Percentiles rank a stretch among this genome's conserved stretches.
These are phyloP conservation scores for Punctoribates punctum DNA, from an alignment of 2,888 invertebrate genomes.

Conservation along the genomic window DNA sequence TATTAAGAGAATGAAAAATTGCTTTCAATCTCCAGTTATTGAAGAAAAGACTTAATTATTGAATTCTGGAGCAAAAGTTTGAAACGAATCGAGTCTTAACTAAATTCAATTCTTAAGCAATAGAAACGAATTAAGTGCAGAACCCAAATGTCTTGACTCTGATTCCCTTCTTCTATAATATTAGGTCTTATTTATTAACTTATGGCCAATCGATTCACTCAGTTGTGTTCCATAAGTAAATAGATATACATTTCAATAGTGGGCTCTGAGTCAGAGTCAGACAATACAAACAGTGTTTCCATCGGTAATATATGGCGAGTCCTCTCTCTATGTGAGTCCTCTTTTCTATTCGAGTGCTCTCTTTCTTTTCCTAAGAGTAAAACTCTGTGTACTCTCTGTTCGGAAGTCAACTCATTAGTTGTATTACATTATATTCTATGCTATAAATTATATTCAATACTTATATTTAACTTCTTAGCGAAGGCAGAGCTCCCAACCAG, in stretches of 20 bases:
- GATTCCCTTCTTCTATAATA: not conserved
- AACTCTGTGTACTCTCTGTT: too few species aligned
- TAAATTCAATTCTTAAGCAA: conserved; percentile 14
- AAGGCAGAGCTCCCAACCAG: too few species aligned
- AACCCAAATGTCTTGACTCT: not conserved
- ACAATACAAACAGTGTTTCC: not conserved
- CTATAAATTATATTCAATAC: too few species aligned
- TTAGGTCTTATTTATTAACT: conserved; percentile 10
- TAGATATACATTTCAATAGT: not conserved
- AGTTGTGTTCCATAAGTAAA: not conserved
- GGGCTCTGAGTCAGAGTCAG: too few species aligned
- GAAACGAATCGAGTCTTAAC: not conserved
- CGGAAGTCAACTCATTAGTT: too few species aligned
- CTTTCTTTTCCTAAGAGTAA: too few species aligned
- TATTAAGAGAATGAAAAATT: conserved; percentile 1
- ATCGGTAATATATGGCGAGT: too few species aligned
- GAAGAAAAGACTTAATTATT: not conserved
- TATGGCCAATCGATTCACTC: not conserved
- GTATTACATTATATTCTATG: too few species aligned
- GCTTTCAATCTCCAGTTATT: not conserved
- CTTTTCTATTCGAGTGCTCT: too few species aligned
- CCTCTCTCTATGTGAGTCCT: too few species aligned
- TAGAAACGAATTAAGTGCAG: not conserved
- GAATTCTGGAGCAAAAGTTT: not conserved
- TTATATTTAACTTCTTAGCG: too few species aligned